These are phyloP conservation scores for Lota lota DNA, from an alignment of 2,113 vertebrate genomes.

Conservation along the genomic window DNA sequence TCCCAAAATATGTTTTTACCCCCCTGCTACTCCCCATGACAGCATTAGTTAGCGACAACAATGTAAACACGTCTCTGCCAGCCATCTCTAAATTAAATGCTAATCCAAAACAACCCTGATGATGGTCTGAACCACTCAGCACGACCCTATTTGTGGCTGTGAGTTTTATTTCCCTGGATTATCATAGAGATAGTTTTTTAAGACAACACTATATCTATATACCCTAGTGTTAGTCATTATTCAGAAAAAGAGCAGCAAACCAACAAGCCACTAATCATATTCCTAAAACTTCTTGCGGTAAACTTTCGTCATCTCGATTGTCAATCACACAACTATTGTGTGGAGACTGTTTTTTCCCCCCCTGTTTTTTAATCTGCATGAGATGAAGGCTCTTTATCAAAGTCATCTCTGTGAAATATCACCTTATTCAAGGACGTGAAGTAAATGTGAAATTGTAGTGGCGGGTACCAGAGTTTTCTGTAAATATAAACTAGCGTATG, in stretches of 20 bases:
- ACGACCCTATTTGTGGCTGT: constrained; percentile 10
- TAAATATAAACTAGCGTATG: too few relatives aligned
- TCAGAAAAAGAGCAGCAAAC: background rate
- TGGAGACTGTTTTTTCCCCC: too few relatives aligned
- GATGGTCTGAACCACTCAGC: constrained; percentile 19
- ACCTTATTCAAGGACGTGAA: too few relatives aligned
- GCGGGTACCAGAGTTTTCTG: too few relatives aligned
- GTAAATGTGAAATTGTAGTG: too few relatives aligned
- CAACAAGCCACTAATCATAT: background rate
- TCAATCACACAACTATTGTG: too few relatives aligned
- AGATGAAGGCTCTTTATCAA: too few relatives aligned
- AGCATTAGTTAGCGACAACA: background rate
- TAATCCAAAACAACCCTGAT: background rate
- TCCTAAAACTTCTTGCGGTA: too few relatives aligned
- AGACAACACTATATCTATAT: constrained; percentile 15
- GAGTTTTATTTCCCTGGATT: constrained; percentile 19
- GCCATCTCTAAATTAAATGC: constrained; percentile 6
- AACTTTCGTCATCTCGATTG: too few relatives aligned
- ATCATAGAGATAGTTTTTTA: constrained; percentile 11
- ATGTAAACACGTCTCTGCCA: constrained; percentile 2
- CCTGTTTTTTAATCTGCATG: too few relatives aligned
- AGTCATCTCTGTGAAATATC: too few relatives aligned
- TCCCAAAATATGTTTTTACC: background rate
- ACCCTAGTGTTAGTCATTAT: constrained; percentile 8
- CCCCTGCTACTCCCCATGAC: background rate